These are phyloP conservation scores for Menura novaehollandiae DNA, from an alignment of 2,113 vertebrate genomes.

Conservation along the genomic window DNA sequence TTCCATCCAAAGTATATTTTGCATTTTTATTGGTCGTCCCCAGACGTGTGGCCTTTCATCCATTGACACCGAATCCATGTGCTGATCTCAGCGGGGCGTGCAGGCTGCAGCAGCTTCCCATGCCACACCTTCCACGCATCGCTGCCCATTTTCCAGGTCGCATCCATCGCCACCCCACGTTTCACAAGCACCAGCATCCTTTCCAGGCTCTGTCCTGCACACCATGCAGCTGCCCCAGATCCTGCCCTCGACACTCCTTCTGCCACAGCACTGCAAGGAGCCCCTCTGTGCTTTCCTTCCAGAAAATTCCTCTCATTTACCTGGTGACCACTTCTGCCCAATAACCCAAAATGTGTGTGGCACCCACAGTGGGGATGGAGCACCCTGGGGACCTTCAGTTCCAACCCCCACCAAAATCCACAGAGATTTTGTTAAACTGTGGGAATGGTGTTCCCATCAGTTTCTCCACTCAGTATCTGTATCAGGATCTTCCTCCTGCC, in stretches of 20 bases:
- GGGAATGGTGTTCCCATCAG: neutral
- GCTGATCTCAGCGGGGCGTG: neutral
- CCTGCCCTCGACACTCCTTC: neutral
- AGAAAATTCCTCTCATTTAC: neutral
- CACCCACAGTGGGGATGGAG: neutral
- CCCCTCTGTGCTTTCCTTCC: neutral
- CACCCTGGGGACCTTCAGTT: neutral
- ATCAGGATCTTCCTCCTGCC: neutral
- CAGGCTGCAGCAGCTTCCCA: neutral
- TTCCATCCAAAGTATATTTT: constrained; percentile 40
- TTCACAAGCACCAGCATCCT: neutral
- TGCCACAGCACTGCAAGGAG: neutral
- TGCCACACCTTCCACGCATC: neutral
- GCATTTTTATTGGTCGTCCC: constrained; percentile 38
- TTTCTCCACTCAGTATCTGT: neutral
- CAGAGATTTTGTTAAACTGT: neutral
- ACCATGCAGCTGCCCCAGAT: neutral
- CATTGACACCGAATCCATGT: neutral
- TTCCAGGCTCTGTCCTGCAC: neutral
- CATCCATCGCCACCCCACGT: neutral
- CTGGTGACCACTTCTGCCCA: neutral
- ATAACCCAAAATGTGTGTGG: neutral
- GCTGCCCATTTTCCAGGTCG: neutral
- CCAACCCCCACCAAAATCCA: neutral
- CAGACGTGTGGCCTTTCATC: constrained; percentile 26